phyloP scores from a whole-genome alignment of 1,140 invertebrate genomes.

The Ptiloglossa arizonensis region DNA sequence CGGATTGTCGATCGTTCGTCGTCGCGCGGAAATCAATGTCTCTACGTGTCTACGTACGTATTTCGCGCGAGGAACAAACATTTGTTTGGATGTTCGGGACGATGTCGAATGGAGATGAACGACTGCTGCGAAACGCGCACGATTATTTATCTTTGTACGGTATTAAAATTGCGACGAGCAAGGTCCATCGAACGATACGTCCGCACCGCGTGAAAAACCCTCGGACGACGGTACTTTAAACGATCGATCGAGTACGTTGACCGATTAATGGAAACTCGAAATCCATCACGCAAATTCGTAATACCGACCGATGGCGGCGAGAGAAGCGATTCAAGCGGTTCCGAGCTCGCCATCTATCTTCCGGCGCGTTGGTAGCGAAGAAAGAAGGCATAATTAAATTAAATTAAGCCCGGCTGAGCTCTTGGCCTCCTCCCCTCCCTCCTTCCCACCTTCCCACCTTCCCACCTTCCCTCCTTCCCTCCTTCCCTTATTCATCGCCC shows the following conservation, averaged over 20 bases:
- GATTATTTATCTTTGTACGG: no score
- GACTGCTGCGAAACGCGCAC: no score
- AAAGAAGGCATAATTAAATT: slow-evolving; percentile 77
- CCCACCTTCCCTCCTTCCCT: slow-evolving; percentile 1
- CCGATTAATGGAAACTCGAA: slow-evolving; percentile 47
- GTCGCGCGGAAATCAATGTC: no score
- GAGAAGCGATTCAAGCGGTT: slow-evolving; percentile 55
- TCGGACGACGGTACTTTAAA: slow-evolving; percentile 7
- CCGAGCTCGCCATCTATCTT: slow-evolving; percentile 70
- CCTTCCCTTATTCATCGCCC: not conserved
- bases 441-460: no score
- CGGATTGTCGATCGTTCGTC: no score
- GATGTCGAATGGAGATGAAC: no score
- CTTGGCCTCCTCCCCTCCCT: slow-evolving; percentile 44
- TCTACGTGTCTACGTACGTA: no score
- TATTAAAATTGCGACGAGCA: no score
- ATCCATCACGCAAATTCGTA: slow-evolving; percentile 49
- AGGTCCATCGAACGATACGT: no score
- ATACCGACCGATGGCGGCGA: slow-evolving; percentile 40
- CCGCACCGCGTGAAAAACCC: not conserved
- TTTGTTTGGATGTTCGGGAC: no score
- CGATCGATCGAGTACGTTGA: slow-evolving; percentile 17
- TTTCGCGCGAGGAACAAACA: no score
- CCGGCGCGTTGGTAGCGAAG: slow-evolving; percentile 64
- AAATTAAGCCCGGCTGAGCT: slow-evolving; percentile 68